Evolutionary conservation across 64 coral and sea anemone species (phyloP).

Genomic region (Orbicella faveolata): DNA sequence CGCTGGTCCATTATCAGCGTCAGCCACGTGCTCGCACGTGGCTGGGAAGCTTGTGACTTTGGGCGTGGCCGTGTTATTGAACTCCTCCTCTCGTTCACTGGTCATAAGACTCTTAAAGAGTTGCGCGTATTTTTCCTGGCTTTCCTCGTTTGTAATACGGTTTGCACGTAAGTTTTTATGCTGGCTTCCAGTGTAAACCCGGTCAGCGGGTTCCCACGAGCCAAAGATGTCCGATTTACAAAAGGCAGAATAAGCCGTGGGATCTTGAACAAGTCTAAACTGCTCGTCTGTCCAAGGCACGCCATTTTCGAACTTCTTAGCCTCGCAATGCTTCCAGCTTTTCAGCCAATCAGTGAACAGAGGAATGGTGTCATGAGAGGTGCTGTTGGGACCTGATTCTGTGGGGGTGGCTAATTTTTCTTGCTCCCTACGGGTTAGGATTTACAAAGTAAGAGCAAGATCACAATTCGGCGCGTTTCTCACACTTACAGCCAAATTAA

Average conservation of each 20-base stretch:
- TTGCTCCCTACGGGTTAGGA: not conserved
- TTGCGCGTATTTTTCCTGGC: conserved; percentile 22
- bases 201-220: conserved; percentile 49
- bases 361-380: conserved; percentile 22
- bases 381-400: not conserved
- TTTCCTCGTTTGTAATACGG: not conserved
- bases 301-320: conserved; percentile 17
- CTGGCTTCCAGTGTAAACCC: conserved; percentile 35
- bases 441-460: not conserved
- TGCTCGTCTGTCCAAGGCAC: conserved; percentile 63
- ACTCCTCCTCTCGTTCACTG: not conserved
- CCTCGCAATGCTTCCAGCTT: conserved; percentile 31
- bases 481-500: not conserved
- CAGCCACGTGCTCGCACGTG: conserved; percentile 29
- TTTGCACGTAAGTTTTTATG: not conserved
- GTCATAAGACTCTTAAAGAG: conserved; percentile 17
- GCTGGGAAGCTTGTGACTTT: conserved; percentile 30
- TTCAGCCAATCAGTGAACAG: conserved; percentile 63
- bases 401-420: not conserved
- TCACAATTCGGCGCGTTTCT: not conserved
- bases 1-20: not conserved
- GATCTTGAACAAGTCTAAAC: conserved; percentile 6
- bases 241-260: conserved; percentile 37
- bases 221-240: conserved; percentile 60
- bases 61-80: not conserved